Conservation (phyloP, 1,140 invertebrate genomes). For the Ericerus pela region DNA sequence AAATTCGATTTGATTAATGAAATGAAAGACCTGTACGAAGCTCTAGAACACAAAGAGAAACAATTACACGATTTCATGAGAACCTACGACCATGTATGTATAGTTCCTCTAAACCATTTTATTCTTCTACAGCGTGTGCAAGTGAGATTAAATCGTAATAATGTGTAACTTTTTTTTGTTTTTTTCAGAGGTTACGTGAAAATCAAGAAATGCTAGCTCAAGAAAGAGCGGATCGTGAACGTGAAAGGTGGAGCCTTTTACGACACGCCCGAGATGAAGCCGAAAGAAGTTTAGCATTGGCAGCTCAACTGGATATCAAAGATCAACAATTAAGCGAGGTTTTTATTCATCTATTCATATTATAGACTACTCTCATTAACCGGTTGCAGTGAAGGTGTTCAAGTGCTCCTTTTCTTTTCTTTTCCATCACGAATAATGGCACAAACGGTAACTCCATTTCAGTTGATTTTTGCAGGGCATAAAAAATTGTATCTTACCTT, state of each 20-base stretch:
- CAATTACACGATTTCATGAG: conserved; percentile 85
- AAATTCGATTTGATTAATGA: conserved; percentile 86
- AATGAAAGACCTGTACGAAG: conserved; percentile 87
- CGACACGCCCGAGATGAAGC: conserved; percentile 77
- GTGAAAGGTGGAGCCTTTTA: conserved; percentile 73
- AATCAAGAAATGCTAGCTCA: conserved; percentile 54
- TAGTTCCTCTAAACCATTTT: neutral
- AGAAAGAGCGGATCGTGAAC: conserved; percentile 68
- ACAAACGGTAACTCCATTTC: too few species aligned
- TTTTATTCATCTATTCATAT: too few species aligned
- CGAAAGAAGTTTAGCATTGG: conserved; percentile 67
- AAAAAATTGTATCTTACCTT: too few species aligned
- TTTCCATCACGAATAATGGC: too few species aligned
- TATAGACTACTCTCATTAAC: too few species aligned
- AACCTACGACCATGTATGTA: conserved; percentile 74
- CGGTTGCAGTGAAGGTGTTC: too few species aligned
- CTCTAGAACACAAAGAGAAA: conserved; percentile 84
- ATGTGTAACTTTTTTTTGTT: neutral
- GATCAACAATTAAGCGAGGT: conserved; percentile 67
- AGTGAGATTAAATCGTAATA: neutral
- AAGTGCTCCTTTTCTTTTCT: too few species aligned
- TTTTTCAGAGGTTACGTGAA: conserved; percentile 51
- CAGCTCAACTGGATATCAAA: conserved; percentile 67
- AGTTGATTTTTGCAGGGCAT: too few species aligned
- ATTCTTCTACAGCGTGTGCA: neutral